Conservation (phyloP, 1,140 invertebrate genomes). For the Cherax quadricarinatus region DNA sequence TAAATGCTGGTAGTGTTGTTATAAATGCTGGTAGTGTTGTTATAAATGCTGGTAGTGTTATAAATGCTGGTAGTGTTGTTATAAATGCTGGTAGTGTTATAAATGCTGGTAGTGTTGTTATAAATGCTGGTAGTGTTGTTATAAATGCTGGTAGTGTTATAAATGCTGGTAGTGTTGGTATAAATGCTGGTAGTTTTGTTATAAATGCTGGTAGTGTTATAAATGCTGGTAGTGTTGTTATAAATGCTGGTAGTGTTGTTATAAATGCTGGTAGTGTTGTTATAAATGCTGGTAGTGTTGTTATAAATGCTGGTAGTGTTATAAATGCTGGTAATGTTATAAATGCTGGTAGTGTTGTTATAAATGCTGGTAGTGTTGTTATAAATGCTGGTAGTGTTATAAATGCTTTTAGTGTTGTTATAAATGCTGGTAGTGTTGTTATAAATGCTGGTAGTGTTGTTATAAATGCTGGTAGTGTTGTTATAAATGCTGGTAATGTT, state of each 20-base stretch:
- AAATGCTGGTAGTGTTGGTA: not conserved
- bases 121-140: not conserved
- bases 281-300: not conserved
- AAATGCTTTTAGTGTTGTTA: not conserved
- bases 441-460: not conserved
- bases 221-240: not conserved
- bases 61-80: not conserved
- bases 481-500: not conserved
- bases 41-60: not conserved
- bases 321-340: too few relatives aligned
- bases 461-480: not conserved
- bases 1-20: not conserved
- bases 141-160: not conserved
- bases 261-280: not conserved
- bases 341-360: not conserved
- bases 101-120: not conserved
- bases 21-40: not conserved
- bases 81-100: not conserved
- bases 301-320: not conserved
- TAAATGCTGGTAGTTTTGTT: not conserved
- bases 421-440: not conserved
- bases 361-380: not conserved
- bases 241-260: not conserved
- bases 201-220: too few relatives aligned
- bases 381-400: not conserved